A percentile compares a stretch with the other conserved stretches of the same genome.
phyloP scores from a whole-genome alignment of 1,140 invertebrate species.

The Halyomorpha halys region DNA sequence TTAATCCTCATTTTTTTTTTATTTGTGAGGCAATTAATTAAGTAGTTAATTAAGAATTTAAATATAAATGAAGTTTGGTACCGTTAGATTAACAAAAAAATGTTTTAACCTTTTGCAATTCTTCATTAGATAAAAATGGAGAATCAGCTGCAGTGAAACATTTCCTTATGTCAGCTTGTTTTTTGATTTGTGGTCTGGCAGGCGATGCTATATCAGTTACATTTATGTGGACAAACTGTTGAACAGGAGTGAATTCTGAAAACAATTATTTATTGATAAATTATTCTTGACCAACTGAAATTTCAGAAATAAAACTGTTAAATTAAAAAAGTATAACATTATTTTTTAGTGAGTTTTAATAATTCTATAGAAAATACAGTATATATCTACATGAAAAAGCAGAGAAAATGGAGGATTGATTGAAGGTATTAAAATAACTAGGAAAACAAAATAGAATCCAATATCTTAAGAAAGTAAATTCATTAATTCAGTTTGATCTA shows the following conservation, averaged over 20 bases:
- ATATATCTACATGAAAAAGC: too few species aligned
- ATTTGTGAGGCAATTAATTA: too few species aligned
- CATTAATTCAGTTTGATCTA: too few species aligned
- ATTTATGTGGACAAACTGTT: slow-evolving; percentile 28
- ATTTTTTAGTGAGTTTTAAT: too few species aligned
- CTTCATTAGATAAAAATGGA: slow-evolving; percentile 24
- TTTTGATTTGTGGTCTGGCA: slow-evolving; percentile 13
- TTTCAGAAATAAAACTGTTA: too few species aligned
- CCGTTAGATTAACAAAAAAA: background rate
- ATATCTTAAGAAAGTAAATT: too few species aligned
- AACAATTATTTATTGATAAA: slow-evolving; percentile 3
- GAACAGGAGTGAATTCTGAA: slow-evolving; percentile 22
- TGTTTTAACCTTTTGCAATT: background rate
- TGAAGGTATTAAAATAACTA: too few species aligned
- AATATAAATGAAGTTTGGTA: background rate
- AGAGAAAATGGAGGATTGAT: too few species aligned
- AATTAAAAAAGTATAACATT: too few species aligned
- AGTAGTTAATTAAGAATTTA: background rate
- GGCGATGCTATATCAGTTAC: slow-evolving; percentile 9
- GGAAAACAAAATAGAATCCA: too few species aligned
- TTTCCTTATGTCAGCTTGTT: slow-evolving; percentile 29
- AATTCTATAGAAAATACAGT: too few species aligned
- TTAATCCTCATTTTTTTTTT: too few species aligned
- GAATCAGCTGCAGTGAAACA: slow-evolving; percentile 20
- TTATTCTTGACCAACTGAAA: background rate